These are phyloP conservation scores for Neoaliturus tenellus DNA, from an alignment of 2,888 invertebrate species.

Conservation along the genomic window DNA sequence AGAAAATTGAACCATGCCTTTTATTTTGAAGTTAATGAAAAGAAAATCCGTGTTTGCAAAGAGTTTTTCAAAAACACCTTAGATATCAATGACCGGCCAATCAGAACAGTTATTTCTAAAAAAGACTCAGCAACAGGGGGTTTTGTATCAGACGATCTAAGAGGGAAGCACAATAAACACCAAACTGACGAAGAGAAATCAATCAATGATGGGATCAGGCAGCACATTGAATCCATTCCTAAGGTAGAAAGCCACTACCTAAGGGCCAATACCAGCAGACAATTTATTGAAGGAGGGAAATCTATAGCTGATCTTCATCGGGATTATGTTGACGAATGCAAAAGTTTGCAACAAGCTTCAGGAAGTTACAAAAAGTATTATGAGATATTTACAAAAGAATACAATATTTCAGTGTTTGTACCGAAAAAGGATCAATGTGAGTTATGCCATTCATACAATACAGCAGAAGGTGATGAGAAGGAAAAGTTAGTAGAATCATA, in stretches of 20 bases:
- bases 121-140: constrained; percentile 2
- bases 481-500: constrained; percentile 64
- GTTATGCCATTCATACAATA: constrained; percentile 65
- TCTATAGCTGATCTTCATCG: constrained; percentile 63
- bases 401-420: constrained; percentile 67
- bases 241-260: constrained; percentile 44
- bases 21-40: constrained; percentile 28
- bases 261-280: neutral
- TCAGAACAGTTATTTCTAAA: constrained; percentile 15
- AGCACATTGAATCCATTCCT: constrained; percentile 39
- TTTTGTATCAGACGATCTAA: constrained; percentile 21
- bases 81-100: constrained; percentile 21
- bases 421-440: constrained; percentile 69
- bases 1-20: constrained; percentile 40
- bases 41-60: constrained; percentile 31
- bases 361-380: constrained; percentile 45
- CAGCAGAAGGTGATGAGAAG: constrained; percentile 65
- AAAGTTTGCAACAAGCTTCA: constrained; percentile 19
- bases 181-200: constrained; percentile 53
- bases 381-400: constrained; percentile 48
- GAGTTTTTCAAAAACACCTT: constrained; percentile 14
- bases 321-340: constrained; percentile 31
- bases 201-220: constrained; percentile 26
- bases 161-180: constrained; percentile 22
- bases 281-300: constrained; percentile 50